These are phyloP conservation scores for Cuculus canorus DNA, from an alignment of 2,797 vertebrate species.

Conservation along the genomic window DNA sequence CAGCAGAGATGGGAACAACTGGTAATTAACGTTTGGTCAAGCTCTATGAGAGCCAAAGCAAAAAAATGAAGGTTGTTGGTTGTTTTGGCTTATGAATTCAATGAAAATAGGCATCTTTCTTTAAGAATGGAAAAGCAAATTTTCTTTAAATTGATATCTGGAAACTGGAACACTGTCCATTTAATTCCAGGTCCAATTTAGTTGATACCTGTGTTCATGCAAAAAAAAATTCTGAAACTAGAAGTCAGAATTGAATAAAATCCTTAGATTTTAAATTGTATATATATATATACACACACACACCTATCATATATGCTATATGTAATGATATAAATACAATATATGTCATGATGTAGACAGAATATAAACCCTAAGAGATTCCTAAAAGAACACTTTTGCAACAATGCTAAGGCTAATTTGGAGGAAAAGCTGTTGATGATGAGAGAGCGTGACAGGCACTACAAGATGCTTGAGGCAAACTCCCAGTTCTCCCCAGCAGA, in stretches of 20 bases:
- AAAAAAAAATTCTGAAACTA: slow-evolving; percentile 17
- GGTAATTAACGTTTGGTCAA: background rate
- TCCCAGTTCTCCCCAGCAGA: background rate
- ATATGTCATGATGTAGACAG: background rate
- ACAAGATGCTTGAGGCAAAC: background rate
- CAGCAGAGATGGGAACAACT: slow-evolving; percentile 33
- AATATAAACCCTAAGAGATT: background rate
- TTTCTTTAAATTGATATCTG: background rate
- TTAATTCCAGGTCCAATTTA: background rate
- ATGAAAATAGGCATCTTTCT: background rate
- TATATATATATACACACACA: background rate
- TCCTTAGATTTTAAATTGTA: background rate
- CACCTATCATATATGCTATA: accelerated
- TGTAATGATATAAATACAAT: background rate
- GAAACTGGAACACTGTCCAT: background rate
- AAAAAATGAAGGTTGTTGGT: background rate
- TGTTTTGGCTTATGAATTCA: background rate
- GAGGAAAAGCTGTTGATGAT: background rate
- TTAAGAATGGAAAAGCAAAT: background rate
- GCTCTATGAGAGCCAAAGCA: background rate
- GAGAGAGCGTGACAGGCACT: background rate
- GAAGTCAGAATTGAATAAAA: background rate
- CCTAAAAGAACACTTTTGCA: background rate
- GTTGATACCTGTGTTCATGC: background rate
- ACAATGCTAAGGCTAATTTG: background rate